Evolutionary conservation across 1,140 invertebrate species (phyloP).

Genomic region (Penaeus japonicus): DNA sequence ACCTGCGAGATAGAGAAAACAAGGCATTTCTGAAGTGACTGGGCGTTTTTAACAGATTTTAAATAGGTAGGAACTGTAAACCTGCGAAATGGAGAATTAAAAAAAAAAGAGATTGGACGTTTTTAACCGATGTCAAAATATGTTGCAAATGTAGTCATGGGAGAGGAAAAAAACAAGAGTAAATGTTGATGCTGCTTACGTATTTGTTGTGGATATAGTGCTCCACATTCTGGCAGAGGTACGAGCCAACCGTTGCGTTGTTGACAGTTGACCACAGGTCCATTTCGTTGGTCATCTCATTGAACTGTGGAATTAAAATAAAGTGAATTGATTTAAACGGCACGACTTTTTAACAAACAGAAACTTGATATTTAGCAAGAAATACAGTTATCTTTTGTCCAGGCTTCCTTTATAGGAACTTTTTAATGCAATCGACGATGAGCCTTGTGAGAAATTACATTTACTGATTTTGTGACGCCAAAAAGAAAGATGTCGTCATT

Average conservation of each 20-base stretch:
- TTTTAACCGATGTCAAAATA: not conserved
- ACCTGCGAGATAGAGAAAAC: not conserved
- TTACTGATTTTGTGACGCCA: too few species aligned
- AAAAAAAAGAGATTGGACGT: not conserved
- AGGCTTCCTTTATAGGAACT: too few species aligned
- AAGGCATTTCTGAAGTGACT: not conserved
- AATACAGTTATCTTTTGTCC: not conserved
- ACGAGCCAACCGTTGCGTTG: slow-evolving; percentile 9
- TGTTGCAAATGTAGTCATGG: not conserved
- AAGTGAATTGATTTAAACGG: not conserved
- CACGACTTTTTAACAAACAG: too few species aligned
- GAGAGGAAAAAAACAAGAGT: not conserved
- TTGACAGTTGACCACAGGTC: slow-evolving; percentile 30
- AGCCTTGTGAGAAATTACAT: too few species aligned
- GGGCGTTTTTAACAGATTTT: too few species aligned
- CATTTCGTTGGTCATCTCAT: slow-evolving; percentile 30
- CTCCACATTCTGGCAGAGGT: slow-evolving; percentile 18
- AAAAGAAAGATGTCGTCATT: too few species aligned
- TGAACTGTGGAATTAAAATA: slow-evolving; percentile 18
- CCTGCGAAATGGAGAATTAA: not conserved
- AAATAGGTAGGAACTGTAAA: slow-evolving; percentile 9
- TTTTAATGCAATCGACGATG: too few species aligned
- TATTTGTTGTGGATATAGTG: slow-evolving; percentile 32
- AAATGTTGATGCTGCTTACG: not conserved
- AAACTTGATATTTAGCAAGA: too few species aligned